Evolutionary conservation across 2,113 vertebrate species (phyloP).

Genomic region (Bolborhynchus lineola): DNA sequence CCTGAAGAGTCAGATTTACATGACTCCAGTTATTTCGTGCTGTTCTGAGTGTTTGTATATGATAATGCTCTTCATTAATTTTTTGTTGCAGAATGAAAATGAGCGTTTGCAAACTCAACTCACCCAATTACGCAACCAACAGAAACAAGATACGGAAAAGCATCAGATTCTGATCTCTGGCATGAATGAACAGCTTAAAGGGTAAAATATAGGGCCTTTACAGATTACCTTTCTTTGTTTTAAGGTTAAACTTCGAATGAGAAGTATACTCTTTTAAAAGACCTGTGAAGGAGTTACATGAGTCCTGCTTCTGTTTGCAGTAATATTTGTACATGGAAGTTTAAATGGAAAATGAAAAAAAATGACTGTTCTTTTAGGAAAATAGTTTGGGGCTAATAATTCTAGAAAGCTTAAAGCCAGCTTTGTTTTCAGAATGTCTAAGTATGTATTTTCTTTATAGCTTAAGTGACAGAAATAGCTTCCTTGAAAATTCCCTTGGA

Average conservation of each 20-base stretch:
- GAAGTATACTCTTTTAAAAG: background rate
- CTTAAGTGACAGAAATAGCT: conserved; percentile 81
- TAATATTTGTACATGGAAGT: background rate
- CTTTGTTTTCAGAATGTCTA: background rate
- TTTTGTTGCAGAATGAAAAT: conserved; percentile 79
- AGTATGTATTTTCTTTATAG: conserved; percentile 46
- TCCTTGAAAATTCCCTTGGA: conserved; percentile 84
- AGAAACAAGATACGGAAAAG: conserved; percentile 81
- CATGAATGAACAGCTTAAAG: conserved; percentile 85
- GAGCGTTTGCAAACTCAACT: conserved; percentile 85
- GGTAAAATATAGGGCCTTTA: conserved; percentile 64
- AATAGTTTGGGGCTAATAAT: background rate
- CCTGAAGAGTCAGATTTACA: background rate
- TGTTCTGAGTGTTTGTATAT: background rate
- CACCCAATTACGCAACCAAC: conserved; percentile 75
- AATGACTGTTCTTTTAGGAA: background rate
- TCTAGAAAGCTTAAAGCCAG: background rate
- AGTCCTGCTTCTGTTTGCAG: background rate
- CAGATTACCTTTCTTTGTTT: background rate
- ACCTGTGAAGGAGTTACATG: background rate
- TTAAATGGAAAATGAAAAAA: background rate
- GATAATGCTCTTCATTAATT: background rate
- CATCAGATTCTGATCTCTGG: conserved; percentile 80
- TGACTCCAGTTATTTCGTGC: background rate
- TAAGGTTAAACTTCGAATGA: background rate